A percentile compares a stretch with the other conserved stretches of the same genome.
phyloP scores from a whole-genome alignment of 2,888 invertebrate genomes.

The Andricus curvator region DNA sequence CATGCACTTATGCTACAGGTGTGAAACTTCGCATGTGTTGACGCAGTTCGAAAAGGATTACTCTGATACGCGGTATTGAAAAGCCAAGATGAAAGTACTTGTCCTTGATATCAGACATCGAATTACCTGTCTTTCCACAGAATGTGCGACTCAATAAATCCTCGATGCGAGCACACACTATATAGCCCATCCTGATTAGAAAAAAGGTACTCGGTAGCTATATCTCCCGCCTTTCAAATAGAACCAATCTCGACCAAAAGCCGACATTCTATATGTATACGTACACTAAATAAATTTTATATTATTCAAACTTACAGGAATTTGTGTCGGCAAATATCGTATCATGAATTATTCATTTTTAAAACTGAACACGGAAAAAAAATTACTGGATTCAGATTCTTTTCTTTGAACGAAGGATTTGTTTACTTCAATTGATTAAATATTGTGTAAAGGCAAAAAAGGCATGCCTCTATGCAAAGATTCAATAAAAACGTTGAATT shows the following conservation, averaged over 20 bases:
- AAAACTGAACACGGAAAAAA: no score
- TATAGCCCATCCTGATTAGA: conserved; percentile 23
- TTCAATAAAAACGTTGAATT: no score
- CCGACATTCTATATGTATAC: background rate
- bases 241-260: conserved; percentile 10
- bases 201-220: conserved; percentile 7
- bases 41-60: conserved; percentile 17
- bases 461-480: no score
- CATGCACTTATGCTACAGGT: no score
- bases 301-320: no score
- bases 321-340: no score
- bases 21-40: background rate
- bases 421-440: no score
- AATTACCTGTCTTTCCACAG: conserved; percentile 40
- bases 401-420: no score
- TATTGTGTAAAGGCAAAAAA: no score
- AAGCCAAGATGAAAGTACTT: conserved; percentile 42
- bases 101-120: conserved; percentile 30
- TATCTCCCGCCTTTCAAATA: conserved; percentile 4
- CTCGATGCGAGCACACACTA: conserved; percentile 1
- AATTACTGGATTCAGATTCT: no score
- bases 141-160: conserved; percentile 38
- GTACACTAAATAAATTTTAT: no score
- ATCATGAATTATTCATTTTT: no score
- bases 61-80: conserved; percentile 38